Percentiles rank a stretch among this genome's conserved stretches.
Conservation (phyloP, 2,888 invertebrate species). For the Pterobdella sp. region DNA sequence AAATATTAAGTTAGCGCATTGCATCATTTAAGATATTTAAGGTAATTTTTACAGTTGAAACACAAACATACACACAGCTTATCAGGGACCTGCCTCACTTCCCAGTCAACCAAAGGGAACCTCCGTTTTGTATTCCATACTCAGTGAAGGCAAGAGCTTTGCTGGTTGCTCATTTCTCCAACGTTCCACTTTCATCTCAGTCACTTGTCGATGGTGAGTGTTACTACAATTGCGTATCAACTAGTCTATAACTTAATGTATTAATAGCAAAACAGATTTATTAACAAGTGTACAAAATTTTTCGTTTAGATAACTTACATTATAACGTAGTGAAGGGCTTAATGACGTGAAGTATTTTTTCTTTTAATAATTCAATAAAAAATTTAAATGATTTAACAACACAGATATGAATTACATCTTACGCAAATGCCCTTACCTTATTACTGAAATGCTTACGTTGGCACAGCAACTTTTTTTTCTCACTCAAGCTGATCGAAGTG, state of each 20-base stretch:
- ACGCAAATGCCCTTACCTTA: slow-evolving; percentile 83
- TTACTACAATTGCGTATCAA: neutral
- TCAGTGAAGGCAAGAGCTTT: slow-evolving; percentile 78
- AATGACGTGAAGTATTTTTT: no score
- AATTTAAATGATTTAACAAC: no score
- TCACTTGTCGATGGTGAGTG: slow-evolving; percentile 48
- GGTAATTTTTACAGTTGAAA: neutral
- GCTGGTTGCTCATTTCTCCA: slow-evolving; percentile 87
- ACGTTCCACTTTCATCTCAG: slow-evolving; percentile 57
- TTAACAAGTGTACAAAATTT: no score
- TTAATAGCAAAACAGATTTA: neutral
- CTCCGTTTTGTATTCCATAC: slow-evolving; percentile 77
- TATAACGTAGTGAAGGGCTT: no score
- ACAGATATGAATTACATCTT: slow-evolving; percentile 51
- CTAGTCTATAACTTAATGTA: neutral
- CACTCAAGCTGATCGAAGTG: slow-evolving; percentile 75
- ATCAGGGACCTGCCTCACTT: slow-evolving; percentile 83
- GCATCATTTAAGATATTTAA: no score
- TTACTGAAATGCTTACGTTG: slow-evolving; percentile 94
- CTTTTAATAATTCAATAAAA: no score
- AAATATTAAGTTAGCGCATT: no score
- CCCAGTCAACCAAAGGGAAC: slow-evolving; percentile 90
- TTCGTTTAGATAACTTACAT: no score
- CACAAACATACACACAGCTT: slow-evolving; percentile 54
- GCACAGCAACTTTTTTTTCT: slow-evolving; percentile 59